Percentiles rank a stretch among this genome's conserved stretches.
These are phyloP conservation scores for Sebastes aleutianus DNA, from an alignment of 2,797 vertebrate species.

Conservation along the genomic window DNA sequence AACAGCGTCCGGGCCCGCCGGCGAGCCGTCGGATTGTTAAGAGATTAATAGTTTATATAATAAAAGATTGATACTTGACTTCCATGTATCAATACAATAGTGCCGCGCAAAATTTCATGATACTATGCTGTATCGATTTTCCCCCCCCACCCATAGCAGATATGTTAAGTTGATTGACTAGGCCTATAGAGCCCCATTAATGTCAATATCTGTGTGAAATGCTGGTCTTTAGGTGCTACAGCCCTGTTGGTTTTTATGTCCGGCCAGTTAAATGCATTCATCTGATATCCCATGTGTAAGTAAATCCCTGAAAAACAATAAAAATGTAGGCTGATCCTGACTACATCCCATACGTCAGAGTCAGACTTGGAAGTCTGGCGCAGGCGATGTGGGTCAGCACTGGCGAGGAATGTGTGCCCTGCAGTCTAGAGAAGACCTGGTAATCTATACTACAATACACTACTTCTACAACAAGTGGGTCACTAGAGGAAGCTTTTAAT, in stretches of 20 bases:
- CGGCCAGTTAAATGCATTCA: background rate
- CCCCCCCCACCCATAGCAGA: background rate
- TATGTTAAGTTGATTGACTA: background rate
- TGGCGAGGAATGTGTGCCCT: constrained; percentile 47
- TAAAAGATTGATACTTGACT: too few relatives aligned
- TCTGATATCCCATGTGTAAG: background rate
- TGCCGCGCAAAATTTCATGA: too few relatives aligned
- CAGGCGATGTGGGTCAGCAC: constrained; percentile 35
- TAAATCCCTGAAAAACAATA: background rate
- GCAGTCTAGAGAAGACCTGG: constrained; percentile 18
- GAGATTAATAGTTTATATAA: too few relatives aligned
- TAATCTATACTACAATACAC: constrained; percentile 38
- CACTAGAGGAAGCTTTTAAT: constrained; percentile 25
- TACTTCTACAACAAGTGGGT: constrained; percentile 35
- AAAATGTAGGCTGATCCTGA: constrained; percentile 1
- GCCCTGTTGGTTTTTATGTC: background rate
- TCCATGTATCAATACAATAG: too few relatives aligned
- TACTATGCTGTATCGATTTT: too few relatives aligned
- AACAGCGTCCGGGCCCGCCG: too few relatives aligned
- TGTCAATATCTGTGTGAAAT: background rate
- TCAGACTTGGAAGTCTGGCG: constrained; percentile 8
- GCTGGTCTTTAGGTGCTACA: background rate
- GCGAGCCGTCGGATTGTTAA: too few relatives aligned
- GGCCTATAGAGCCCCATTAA: background rate
- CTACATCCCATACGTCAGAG: background rate